phyloP scores from a whole-genome alignment of 2,888 invertebrate species.

The Orchestes rusci region DNA sequence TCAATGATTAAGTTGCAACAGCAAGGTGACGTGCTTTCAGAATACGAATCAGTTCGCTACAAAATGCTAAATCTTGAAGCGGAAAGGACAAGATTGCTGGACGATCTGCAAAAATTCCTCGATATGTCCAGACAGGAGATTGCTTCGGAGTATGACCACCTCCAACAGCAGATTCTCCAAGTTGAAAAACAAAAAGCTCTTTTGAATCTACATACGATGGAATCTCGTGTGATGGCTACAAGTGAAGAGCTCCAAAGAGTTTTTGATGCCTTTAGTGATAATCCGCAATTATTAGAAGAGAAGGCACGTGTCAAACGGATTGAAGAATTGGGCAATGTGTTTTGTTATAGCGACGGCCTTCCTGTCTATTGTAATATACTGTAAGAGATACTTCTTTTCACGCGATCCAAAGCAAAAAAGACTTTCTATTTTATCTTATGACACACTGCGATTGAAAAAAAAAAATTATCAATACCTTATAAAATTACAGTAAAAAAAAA shows the following conservation, averaged over 20 bases:
- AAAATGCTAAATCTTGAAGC: slow-evolving; percentile 29
- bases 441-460: no score
- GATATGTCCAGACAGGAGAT: slow-evolving; percentile 29
- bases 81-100: slow-evolving; percentile 27
- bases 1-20: slow-evolving; percentile 5
- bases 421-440: no score
- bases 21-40: slow-evolving; percentile 21
- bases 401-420: no score
- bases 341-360: slow-evolving; percentile 10
- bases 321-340: slow-evolving; percentile 9
- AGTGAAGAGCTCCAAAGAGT: slow-evolving; percentile 19
- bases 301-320: slow-evolving; percentile 6
- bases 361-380: slow-evolving; percentile 23
- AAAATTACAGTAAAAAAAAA: no score
- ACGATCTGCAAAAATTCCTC: slow-evolving; percentile 27
- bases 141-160: slow-evolving; percentile 27
- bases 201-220: slow-evolving; percentile 4
- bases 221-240: slow-evolving; percentile 13
- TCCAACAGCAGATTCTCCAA: slow-evolving; percentile 28
- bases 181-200: slow-evolving; percentile 26
- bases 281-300: slow-evolving; percentile 10
- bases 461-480: not conserved
- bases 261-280: slow-evolving; percentile 22
- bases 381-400: no score
- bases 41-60: slow-evolving; percentile 26